A percentile compares a stretch with the other conserved stretches of the same genome.
Evolutionary conservation across 2,113 vertebrate species (phyloP).

Genomic region (Saimiri boliviensis): DNA sequence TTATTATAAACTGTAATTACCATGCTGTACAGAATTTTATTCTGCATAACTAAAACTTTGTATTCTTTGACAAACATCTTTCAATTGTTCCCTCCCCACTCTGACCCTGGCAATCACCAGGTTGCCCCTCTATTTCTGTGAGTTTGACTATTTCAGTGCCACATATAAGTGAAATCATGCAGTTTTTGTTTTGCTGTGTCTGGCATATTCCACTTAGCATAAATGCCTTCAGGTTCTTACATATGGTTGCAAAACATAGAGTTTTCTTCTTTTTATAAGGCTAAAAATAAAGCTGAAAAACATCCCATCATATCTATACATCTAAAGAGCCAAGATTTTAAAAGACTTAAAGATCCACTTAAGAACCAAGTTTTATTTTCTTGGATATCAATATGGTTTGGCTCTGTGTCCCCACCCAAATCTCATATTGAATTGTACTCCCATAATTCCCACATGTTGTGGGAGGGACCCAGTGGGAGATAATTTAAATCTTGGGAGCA

Average conservation of each 20-base stretch:
- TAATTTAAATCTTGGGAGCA: too few species aligned
- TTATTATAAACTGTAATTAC: background rate
- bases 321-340: background rate
- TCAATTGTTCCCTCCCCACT: background rate
- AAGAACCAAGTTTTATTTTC: background rate
- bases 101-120: background rate
- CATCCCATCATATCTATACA: background rate
- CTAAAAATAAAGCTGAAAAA: background rate
- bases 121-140: background rate
- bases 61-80: background rate
- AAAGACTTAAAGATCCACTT: background rate
- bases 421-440: too few species aligned
- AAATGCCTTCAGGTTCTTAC: background rate
- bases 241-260: background rate
- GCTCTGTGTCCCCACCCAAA: too few species aligned
- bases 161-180: background rate
- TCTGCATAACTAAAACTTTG: background rate
- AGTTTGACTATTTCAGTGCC: background rate
- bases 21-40: background rate
- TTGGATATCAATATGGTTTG: background rate
- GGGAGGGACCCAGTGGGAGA: too few species aligned
- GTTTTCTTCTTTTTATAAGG: background rate
- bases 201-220: background rate
- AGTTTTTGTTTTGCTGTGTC: background rate
- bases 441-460: too few species aligned